These are phyloP conservation scores for Cepaea hortensis DNA, from an alignment of 2,888 invertebrate genomes.

Conservation along the genomic window DNA sequence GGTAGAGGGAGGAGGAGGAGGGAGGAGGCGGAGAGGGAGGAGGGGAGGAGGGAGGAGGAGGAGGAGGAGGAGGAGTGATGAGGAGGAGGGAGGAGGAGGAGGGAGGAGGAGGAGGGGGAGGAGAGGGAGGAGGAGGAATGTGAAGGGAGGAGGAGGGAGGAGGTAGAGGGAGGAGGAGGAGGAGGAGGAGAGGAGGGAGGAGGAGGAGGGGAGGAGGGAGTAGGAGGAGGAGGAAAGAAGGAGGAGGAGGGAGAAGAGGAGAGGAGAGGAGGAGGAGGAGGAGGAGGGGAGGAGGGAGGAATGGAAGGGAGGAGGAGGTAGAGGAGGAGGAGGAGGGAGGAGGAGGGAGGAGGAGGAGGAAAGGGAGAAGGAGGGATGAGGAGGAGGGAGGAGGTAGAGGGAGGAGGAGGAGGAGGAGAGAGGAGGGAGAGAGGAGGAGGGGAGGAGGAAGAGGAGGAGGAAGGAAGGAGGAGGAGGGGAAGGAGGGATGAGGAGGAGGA, in stretches of 20 bases:
- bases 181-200: constrained; percentile 16
- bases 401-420: constrained; percentile 21
- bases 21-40: too few relatives aligned
- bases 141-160: too few relatives aligned
- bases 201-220: constrained; percentile 12
- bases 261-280: constrained; percentile 22
- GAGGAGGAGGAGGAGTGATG: neutral
- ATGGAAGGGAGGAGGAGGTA: too few relatives aligned
- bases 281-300: constrained; percentile 9
- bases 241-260: constrained; percentile 21
- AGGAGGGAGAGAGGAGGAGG: constrained; percentile 21
- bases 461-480: neutral
- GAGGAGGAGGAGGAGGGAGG: neutral
- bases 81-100: neutral
- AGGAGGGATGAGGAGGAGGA: neutral
- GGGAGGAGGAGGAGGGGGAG: constrained; percentile 11
- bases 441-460: too few relatives aligned
- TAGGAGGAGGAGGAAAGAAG: too few relatives aligned
- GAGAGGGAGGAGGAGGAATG: constrained; percentile 1
- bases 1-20: too few relatives aligned
- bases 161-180: constrained; percentile 13
- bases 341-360: neutral
- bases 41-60: too few relatives aligned
- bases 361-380: constrained; percentile 12
- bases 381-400: constrained; percentile 9